Evolutionary conservation across 1,140 invertebrate species (phyloP), one percentile per base, ranked within the genome.

Genomic region (Pomacea maculata): DNA sequence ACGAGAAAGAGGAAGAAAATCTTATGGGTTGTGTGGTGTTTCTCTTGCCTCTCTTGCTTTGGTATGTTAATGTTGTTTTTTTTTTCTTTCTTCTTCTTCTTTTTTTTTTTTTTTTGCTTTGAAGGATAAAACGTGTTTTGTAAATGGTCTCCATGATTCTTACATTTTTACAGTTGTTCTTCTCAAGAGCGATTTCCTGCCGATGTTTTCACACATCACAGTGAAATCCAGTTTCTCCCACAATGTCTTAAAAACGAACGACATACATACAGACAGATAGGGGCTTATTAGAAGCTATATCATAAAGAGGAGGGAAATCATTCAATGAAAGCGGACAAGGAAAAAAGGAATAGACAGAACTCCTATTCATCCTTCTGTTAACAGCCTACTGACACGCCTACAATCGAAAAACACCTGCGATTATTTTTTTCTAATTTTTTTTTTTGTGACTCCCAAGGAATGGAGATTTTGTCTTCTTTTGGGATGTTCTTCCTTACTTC

Each of bases 191-290:
- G 54, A 19, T 19, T 19, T 52, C 29, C n/a, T 19, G 34, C 29
- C 55, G 34, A 45, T 10, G 34, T 25, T 52, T 19, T 19, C 0
- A 25, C 10, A 45, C 17, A 25, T 10, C 10, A 29, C 8, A 17
- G 34, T 34, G 54, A 45, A 73, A 45, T 45, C 34, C 34, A 45
- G 34, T 6, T 45, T 45, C 34, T 45, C 34, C 34, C 34, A 45
- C 34, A 45, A 45, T 45, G 34, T 45, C 34, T 45, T 29, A 34
- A 71, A 34, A 71, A 34, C 3, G 12, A 71, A 34, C 25, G 68
- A 73, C 15, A 73, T 10, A 73, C 15, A 73, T 9, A 73, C 15
- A 73, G 71, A 73, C 15, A 73, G 71, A 73, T 10, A 73, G 71
- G 54, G 19, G 9, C 34, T 29, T 14, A 71, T n/a, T 29, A 34